A percentile compares a stretch with the other conserved stretches of the same genome.
Conservation (phyloP, 2,113 vertebrate genomes). For the Nettapus auritus region DNA sequence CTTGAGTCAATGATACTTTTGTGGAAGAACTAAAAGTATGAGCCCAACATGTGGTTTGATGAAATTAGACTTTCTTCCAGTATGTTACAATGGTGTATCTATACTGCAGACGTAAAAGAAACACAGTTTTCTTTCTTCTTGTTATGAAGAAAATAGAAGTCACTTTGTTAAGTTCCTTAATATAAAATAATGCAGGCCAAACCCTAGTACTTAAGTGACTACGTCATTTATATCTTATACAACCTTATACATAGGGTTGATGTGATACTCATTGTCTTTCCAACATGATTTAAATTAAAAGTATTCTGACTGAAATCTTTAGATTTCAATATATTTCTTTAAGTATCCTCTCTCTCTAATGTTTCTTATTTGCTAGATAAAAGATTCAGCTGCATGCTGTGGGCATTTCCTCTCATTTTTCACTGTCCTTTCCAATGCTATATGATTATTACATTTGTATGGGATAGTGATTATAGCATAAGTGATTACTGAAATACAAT, state of each 20-base stretch:
- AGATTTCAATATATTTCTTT: not conserved
- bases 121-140: conserved; percentile 15
- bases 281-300: not conserved
- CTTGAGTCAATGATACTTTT: conserved; percentile 18
- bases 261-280: not conserved
- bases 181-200: not conserved
- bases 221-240: not conserved
- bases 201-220: not conserved
- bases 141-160: not conserved
- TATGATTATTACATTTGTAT: not conserved
- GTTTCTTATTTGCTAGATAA: not conserved
- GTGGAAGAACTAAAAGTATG: not conserved
- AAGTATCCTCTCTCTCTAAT: not conserved
- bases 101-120: not conserved
- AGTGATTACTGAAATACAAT: not conserved
- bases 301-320: not conserved
- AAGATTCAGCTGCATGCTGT: not conserved
- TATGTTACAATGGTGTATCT: not conserved
- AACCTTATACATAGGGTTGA: not conserved
- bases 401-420: not conserved
- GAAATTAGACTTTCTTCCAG: not conserved
- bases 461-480: not conserved
- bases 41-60: not conserved
- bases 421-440: not conserved
- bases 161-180: not conserved